Conservation (phyloP, 2,888 invertebrate genomes). For the Palloptera scutellata region DNA sequence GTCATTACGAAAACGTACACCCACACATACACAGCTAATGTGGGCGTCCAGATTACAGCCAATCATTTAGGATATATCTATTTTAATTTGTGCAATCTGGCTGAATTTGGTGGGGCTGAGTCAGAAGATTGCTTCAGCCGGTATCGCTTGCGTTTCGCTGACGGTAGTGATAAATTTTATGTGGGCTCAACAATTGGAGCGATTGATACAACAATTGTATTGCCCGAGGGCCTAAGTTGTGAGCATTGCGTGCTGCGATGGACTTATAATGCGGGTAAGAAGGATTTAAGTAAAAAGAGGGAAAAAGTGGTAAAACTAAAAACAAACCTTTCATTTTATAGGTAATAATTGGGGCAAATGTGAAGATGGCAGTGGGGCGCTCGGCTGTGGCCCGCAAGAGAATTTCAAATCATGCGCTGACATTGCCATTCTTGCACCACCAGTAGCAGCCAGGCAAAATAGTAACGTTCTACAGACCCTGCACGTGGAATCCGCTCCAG, state of each 20-base stretch:
- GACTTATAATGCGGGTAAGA: constrained; percentile 65
- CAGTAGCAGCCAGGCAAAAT: not conserved
- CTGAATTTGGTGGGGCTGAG: constrained; percentile 59
- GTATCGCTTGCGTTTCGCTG: constrained; percentile 56
- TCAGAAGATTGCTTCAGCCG: constrained; percentile 67
- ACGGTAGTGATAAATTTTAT: constrained; percentile 50
- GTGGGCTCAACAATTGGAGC: constrained; percentile 46
- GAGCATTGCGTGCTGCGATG: constrained; percentile 68
- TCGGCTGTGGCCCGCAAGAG: constrained; percentile 68
- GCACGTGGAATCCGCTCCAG: too few relatives aligned
- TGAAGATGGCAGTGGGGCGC: constrained; percentile 53
- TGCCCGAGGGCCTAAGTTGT: constrained; percentile 66
- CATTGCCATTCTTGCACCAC: constrained; percentile 49
- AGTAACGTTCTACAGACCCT: not conserved
- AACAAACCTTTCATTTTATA: constrained; percentile 32
- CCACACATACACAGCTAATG: constrained; percentile 43
- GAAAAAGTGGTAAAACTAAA: not conserved
- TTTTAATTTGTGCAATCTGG: constrained; percentile 67
- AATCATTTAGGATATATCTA: constrained; percentile 66
- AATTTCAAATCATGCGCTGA: constrained; percentile 67
- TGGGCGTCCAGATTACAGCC: constrained; percentile 63
- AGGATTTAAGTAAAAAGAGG: too few relatives aligned
- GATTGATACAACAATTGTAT: constrained; percentile 48
- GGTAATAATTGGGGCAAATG: constrained; percentile 67
- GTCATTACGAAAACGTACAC: constrained; percentile 64